A percentile compares a stretch with the other conserved stretches of the same genome.
Conservation (phyloP, 1,140 invertebrate genomes). For the Octopus bimaculoides region DNA sequence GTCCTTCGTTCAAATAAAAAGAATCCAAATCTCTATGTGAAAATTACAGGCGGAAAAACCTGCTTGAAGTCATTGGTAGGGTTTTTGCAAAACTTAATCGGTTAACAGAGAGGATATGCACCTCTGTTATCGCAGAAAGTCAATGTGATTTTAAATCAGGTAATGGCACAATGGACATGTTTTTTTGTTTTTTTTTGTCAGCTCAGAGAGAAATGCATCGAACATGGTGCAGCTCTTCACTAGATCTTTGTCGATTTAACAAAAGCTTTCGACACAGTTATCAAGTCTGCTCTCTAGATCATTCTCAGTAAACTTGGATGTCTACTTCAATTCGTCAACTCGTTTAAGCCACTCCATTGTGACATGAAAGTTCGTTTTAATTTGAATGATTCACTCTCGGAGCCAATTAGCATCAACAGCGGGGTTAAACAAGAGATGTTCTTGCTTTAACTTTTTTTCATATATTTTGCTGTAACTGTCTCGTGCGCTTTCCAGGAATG, state of each 20-base stretch:
- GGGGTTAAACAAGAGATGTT: neutral
- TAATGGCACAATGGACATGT: slow-evolving; percentile 26
- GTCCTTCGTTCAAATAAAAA: neutral
- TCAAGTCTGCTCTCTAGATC: slow-evolving; percentile 14
- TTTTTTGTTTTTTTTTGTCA: slow-evolving; percentile 29
- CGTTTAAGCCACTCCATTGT: slow-evolving; percentile 21
- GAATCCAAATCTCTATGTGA: neutral
- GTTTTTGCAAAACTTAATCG: no score
- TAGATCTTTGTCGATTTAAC: slow-evolving; percentile 27
- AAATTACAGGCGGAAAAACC: neutral
- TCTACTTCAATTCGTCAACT: slow-evolving; percentile 17
- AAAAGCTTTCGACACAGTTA: slow-evolving; percentile 32
- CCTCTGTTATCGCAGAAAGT: slow-evolving; percentile 17
- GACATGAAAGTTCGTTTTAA: slow-evolving; percentile 10
- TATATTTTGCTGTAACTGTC: no score
- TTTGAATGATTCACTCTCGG: neutral
- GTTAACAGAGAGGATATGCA: no score
- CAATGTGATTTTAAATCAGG: slow-evolving; percentile 27
- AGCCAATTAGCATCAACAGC: neutral
- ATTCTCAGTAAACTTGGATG: slow-evolving; percentile 28
- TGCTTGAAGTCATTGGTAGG: neutral
- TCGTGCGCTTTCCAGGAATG: neutral
- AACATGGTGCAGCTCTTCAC: slow-evolving; percentile 17
- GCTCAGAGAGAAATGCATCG: slow-evolving; percentile 28
- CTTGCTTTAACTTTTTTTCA: neutral